phyloP scores from a whole-genome alignment of 53 echinoderm and acorn worm species.

The Henricia sp. region DNA sequence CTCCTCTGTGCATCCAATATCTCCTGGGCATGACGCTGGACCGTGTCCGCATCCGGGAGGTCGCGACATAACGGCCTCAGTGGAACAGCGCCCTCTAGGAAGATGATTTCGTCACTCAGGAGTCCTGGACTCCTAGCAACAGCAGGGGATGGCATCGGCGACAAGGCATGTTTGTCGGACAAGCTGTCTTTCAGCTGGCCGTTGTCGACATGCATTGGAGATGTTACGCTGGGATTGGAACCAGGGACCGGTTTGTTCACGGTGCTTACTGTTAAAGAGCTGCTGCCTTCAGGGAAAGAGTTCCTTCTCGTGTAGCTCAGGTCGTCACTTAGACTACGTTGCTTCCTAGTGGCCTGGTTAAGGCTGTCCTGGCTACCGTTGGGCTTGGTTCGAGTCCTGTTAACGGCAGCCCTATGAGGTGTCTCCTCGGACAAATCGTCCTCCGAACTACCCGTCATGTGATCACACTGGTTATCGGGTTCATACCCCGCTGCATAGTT shows the following conservation, averaged over 20 bases:
- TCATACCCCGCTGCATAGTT: slow-evolving; percentile 43
- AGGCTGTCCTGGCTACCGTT: background rate
- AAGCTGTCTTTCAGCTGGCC: background rate
- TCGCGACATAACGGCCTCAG: slow-evolving; percentile 69
- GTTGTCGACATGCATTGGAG: slow-evolving; percentile 23
- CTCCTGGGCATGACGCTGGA: slow-evolving; percentile 88
- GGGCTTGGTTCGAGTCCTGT: slow-evolving; percentile 2
- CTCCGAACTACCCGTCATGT: slow-evolving; percentile 6
- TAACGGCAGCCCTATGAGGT: background rate
- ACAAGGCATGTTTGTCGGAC: background rate
- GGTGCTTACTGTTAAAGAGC: background rate
- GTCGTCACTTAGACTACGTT: slow-evolving; percentile 11
- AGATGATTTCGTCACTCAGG: background rate
- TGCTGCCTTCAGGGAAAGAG: background rate
- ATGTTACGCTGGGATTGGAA: background rate
- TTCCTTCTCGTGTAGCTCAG: slow-evolving; percentile 24
- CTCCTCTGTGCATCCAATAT: slow-evolving; percentile 89
- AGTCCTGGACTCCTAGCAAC: background rate
- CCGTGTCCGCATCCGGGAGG: slow-evolving; percentile 79
- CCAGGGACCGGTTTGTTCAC: background rate
- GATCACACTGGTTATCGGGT: slow-evolving; percentile 1
- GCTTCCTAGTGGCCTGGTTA: background rate
- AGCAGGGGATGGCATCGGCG: too few species aligned
- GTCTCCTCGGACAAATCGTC: background rate
- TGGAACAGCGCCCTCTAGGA: slow-evolving; percentile 31